These are phyloP conservation scores for Hozukius guyotensis DNA, from an alignment of 2,797 vertebrate species.

Conservation along the genomic window DNA sequence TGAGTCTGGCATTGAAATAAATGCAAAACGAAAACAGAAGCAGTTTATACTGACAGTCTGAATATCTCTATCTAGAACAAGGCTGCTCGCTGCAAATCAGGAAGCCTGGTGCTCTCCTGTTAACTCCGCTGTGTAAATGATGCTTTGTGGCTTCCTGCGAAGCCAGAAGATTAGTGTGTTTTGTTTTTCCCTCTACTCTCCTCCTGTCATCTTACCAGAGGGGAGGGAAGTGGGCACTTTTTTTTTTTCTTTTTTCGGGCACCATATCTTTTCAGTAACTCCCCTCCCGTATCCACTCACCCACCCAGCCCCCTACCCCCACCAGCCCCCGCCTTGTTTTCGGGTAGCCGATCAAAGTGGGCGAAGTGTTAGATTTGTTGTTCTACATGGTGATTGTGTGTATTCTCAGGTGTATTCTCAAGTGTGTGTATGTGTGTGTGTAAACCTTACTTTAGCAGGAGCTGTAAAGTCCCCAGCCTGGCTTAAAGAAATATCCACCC, in stretches of 20 bases:
- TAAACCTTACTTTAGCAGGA: constrained; percentile 49
- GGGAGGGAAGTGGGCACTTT: constrained; percentile 72
- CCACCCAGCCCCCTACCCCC: background rate
- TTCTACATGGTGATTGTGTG: constrained; percentile 62
- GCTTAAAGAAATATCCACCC: constrained; percentile 64
- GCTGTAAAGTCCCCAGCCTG: constrained; percentile 57
- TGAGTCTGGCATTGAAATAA: constrained; percentile 99
- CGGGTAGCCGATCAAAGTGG: constrained; percentile 75
- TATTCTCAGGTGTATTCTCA: constrained; percentile 69
- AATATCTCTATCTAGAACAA: constrained; percentile 99
- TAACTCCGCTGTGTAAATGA: constrained; percentile 82
- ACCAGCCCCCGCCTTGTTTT: constrained; percentile 50
- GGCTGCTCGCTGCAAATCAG: constrained; percentile 94
- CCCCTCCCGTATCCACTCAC: constrained; percentile 43
- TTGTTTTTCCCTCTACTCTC: constrained; percentile 73
- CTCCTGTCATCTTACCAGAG: constrained; percentile 72
- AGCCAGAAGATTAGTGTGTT: constrained; percentile 81
- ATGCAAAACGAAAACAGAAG: constrained; percentile 99
- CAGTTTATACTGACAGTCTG: constrained; percentile 99
- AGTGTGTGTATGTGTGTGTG: constrained; percentile 25
- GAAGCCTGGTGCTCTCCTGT: constrained; percentile 80
- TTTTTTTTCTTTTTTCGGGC: constrained; percentile 39
- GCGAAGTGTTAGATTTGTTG: constrained; percentile 68
- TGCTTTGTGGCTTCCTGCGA: constrained; percentile 80
- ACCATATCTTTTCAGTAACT: constrained; percentile 45